Evolutionary conservation across 2,113 vertebrate genomes (phyloP), one percentile per base, ranked within the genome.

Genomic region (Megaceryle maxima): DNA sequence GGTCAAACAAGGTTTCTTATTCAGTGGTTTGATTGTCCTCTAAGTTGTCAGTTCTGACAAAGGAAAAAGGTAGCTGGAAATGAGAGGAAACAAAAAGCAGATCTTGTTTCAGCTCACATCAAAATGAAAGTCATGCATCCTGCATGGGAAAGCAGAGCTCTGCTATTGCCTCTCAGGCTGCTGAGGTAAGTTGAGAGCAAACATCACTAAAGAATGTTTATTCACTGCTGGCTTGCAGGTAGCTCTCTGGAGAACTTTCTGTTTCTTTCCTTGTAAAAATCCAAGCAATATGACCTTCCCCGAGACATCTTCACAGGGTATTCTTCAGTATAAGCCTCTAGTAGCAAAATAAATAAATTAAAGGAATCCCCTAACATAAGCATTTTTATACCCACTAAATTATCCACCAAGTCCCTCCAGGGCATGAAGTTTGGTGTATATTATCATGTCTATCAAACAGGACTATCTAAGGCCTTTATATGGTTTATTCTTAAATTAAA

Each of bases 271-370:
- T n/a, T 57, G 70, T 92, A 84, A 66, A 90, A 96, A 95, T 95
- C 62, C 57, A 82, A 73, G 84, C 73, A 82, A 50, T 69, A 74
- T 87, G 76, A 94, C 90, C 93, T 96, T 96, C 87, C 53, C 76
- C 39, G 74, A 86, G 76, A 79, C 35, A 57, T 68, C 50, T 82
- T 96, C 43, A 53, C 60, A 88, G 55, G 57, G 20, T 28, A 33
- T 55, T 83, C 43, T 93, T 90, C 87, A 75, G 41, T 68, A 66
- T 86, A 70, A 95, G 33, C 78, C 73, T 91, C 50, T 88, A 83
- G 81, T 95, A 50, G 43, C 87, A 79, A 92, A 92, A 72, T 81
- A 94, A 95, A 94, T 88, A 88, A 87, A 95, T 88, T 85, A 92
- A 87, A 67, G 33, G 60, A 68, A 70, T 91, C 31, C 50, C 33